Base-by-base conservation (phyloP, 2,797 vertebrate species). In the Helostoma temminkii region DNA sequence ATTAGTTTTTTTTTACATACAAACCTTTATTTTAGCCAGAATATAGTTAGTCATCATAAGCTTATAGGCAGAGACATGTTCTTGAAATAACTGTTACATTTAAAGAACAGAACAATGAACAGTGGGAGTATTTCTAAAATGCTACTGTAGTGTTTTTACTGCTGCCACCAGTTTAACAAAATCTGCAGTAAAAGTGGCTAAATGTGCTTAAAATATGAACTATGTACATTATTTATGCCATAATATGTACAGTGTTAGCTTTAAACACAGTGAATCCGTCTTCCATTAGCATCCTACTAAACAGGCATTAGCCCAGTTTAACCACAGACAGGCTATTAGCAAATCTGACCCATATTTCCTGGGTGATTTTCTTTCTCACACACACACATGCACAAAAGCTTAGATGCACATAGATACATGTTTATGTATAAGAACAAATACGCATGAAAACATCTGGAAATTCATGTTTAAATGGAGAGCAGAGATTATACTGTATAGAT, bases 271-370 rank as follows among this genome's bases (percentile, higher is more conserved):
- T 3, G 36, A 39, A 16, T 63, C 55, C 43, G 53, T 10, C 25
- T 2, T 11, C 48, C 59, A 78, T 75, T 69, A 68, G 25, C 32
- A 59, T 25, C 59, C 43, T 3, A 45, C 59, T 49, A 53, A 47
- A 41, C 56, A 65, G 12, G 52, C 59, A 73, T 79, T 64, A 81
- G 37, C 32, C 30, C 45, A 34, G 72, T 52, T 78, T 37, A 59
- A 39, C 32, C 61, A 50, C 62, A 62, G 64, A 68, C 56, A 74
- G 70, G 41, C 66, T 47, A 45, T 61, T 39, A 64, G 26, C 39
- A 57, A 47, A 37, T 37, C 26, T 56, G 49, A 76, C 56, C 68
- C 57, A 70, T 37, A 66, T 24, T 53, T 19, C 43, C 5, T 24
- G 4, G 11, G 5, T 25, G 19, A 47, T 63, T 37, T 5, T 39